These are phyloP conservation scores for Hydraecia micacea DNA, from an alignment of 2,888 invertebrate species.

Conservation along the genomic window DNA sequence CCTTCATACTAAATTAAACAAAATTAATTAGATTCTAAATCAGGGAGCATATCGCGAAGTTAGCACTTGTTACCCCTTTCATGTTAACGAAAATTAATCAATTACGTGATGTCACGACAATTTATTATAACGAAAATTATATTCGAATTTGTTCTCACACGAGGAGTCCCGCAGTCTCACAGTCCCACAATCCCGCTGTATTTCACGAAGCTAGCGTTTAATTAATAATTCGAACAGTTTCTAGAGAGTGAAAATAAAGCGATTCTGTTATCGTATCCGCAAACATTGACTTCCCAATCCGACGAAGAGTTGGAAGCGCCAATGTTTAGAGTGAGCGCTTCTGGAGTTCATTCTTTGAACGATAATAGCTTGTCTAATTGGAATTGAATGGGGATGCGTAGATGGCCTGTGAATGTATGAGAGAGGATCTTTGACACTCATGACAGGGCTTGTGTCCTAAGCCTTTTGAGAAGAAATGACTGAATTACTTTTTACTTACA, in stretches of 20 bases:
- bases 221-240: constrained; percentile 77
- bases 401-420: constrained; percentile 12
- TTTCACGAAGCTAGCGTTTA: constrained; percentile 74
- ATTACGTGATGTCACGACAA: constrained; percentile 72
- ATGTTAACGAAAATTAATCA: constrained; percentile 68
- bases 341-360: constrained; percentile 33
- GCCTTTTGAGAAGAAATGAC: neutral
- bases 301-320: constrained; percentile 35
- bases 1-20: constrained; percentile 66
- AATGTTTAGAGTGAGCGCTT: constrained; percentile 37
- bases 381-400: constrained; percentile 20
- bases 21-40: constrained; percentile 70
- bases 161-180: constrained; percentile 29
- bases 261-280: constrained; percentile 78
- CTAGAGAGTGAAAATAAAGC: constrained; percentile 74
- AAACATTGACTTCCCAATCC: constrained; percentile 74
- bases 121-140: constrained; percentile 75
- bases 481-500: neutral
- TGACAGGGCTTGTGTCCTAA: neutral
- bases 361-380: constrained; percentile 47
- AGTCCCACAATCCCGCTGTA: constrained; percentile 47
- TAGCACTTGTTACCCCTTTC: constrained; percentile 69
- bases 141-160: constrained; percentile 61
- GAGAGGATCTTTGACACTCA: neutral
- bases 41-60: constrained; percentile 63